Evolutionary conservation across 2,888 invertebrate genomes (phyloP).

Genomic region (Thelaira solivaga): DNA sequence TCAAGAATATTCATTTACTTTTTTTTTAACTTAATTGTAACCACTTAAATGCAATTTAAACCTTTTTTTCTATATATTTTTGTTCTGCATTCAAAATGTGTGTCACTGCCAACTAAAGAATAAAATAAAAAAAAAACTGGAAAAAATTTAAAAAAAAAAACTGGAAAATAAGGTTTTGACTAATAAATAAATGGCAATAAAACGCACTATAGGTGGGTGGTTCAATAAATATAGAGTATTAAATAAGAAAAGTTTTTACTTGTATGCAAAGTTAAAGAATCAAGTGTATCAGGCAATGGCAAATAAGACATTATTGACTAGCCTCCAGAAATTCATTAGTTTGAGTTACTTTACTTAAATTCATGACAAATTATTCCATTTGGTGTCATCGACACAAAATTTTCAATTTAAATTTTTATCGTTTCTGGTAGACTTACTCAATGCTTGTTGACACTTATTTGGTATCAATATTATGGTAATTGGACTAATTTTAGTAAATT

Average conservation of each 20-base stretch:
- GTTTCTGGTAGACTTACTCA: too few species aligned
- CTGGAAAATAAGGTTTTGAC: constrained; percentile 16
- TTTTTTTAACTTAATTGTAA: constrained; percentile 47
- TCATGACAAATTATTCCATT: too few species aligned
- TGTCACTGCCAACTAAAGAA: constrained; percentile 55
- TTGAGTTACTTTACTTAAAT: too few species aligned
- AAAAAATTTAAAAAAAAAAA: not conserved
- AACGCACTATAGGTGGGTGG: constrained; percentile 37
- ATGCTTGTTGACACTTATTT: too few species aligned
- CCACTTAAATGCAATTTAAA: constrained; percentile 48
- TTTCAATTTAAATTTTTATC: too few species aligned
- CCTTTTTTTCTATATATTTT: constrained; percentile 14
- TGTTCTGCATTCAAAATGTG: constrained; percentile 37
- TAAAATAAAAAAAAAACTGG: constrained; percentile 13
- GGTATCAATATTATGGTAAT: too few species aligned
- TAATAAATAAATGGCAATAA: constrained; percentile 43
- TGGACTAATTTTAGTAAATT: too few species aligned
- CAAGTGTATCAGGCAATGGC: too few species aligned
- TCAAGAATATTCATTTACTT: constrained; percentile 25
- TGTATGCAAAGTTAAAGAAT: too few species aligned
- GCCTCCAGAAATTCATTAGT: too few species aligned
- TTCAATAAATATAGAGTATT: not conserved
- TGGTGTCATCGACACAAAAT: too few species aligned
- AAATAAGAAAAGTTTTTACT: not conserved
- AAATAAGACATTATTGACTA: too few species aligned